Base-by-base conservation (phyloP, 37 sponge, comb jelly and placozoan species). In the Oscarella lobularis region DNA sequence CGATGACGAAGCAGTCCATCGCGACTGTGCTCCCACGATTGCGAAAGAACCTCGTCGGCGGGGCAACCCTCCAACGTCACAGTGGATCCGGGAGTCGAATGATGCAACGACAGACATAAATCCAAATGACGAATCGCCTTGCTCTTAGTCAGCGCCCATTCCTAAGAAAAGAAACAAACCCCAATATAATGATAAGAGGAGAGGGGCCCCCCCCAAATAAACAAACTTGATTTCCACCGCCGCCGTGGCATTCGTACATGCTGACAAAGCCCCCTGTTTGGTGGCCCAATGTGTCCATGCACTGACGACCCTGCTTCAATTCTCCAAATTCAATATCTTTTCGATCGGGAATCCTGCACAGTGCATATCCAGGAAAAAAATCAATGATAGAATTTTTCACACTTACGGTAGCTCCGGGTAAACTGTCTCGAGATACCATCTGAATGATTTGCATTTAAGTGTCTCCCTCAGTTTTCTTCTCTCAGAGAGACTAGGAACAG, bases 221-320 rank as follows among this genome's bases (percentile, higher is more conserved):
- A 41, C 29, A 89, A 87, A n/a, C n/a, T 87, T 95, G 96, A 66
- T 95, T 91, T 33, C 96, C 96, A 9, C 86, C 89, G 29, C n/a
- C 33, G 29, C 87, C 87, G 76, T 95, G 96, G 67, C 96, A 95
- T 9, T 69, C 31, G 76, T 84, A 91, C 35, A 91, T 40, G 3
- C 87, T 85, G 39, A 88, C 81, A 2, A 35, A 31, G 2, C 77
- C 76, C 2, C 79, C 85, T 14, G 40, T 33, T n/a, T 0, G 27
- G 36, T 74, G 39, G 27, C 92, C 88, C 20, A 95, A 73, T 6
- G 89, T 88, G 73, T 95, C 96, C 80, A 95, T 32, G 38, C 96
- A 95, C 74, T 60, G 36, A n/a, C 35, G 76, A 32, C 67, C 80
- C 34, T 89, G 90, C 38, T 72, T 79, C 70, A 92, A 30, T 36